A percentile compares a stretch with the other conserved stretches of the same genome.
Evolutionary conservation across 2,888 invertebrate species (phyloP).

Genomic region (Xylophagus ater): DNA sequence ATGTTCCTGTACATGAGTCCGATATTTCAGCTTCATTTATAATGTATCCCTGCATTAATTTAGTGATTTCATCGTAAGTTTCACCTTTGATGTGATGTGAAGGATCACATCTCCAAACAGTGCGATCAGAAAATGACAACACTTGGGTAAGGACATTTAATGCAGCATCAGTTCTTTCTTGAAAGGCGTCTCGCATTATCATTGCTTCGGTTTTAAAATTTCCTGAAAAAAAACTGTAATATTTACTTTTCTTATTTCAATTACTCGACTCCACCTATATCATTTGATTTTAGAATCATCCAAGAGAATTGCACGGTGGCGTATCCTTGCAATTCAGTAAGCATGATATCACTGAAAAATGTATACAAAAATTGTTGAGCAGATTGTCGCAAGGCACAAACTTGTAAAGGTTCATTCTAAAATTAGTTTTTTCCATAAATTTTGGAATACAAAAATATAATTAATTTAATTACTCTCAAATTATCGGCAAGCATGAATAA

Average conservation of each 20-base stretch:
- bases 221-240: too few relatives aligned
- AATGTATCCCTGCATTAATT: conserved; percentile 65
- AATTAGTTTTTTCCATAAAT: too few relatives aligned
- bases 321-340: conserved; percentile 69
- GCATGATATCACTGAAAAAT: conserved; percentile 59
- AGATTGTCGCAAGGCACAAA: conserved; percentile 58
- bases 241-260: too few relatives aligned
- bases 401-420: too few relatives aligned
- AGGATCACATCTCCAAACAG: conserved; percentile 62
- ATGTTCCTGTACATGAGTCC: conserved; percentile 61
- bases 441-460: too few relatives aligned
- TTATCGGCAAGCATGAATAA: too few relatives aligned
- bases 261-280: conserved; percentile 50
- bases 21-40: conserved; percentile 83
- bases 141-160: conserved; percentile 52
- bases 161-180: conserved; percentile 49
- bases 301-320: conserved; percentile 75
- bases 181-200: conserved; percentile 48
- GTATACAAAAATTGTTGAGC: conserved; percentile 64
- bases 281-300: conserved; percentile 59
- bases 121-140: conserved; percentile 49
- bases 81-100: conserved; percentile 42
- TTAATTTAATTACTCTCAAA: too few relatives aligned
- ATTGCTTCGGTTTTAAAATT: conserved; percentile 59
- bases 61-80: conserved; percentile 60